Evolutionary conservation across 2,113 vertebrate species (phyloP), one percentile per base, ranked within the genome.

Genomic region (Machaerirhynchus nigripectus): DNA sequence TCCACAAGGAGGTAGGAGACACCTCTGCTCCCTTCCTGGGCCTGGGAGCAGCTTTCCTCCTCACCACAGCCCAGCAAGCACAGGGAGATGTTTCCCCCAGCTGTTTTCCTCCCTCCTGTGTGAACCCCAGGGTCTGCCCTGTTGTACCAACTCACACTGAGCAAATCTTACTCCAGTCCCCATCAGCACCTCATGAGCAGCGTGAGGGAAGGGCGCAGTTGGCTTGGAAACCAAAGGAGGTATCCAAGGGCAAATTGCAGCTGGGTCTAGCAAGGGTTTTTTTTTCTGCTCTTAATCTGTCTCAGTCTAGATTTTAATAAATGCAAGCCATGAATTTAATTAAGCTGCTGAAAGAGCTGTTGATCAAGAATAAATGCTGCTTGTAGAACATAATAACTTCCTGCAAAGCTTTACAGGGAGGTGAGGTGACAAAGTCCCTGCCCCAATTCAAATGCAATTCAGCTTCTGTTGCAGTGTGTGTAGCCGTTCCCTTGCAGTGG

Each of bases 1-100:
- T 99, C 95, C 99, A 99, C 95, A 98, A 99, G 83, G 99, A 99
- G 99, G 99, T 99, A 95, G 97, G 95, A 40, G 94, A 24, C 31
- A 9, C 31, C 17, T 40, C n/a, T 2, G 2, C 33, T 13, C 44
- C n/a, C 30, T 23, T n/a, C 16, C 33, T 22, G 31, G 53, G n/a
- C 31, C 13, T 61, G 67, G 63, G 24, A 57, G 47, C 69, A 31
- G 68, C 39, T 13, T 69, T 40, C 19, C 86, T 40, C n/a, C 87
- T 70, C 15, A 2, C 17, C 15, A 15, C 37, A 56, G 30, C 60
- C 56, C 10, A 2, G 81, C 40, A 61, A 31, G 63, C 10, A 31
- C 37, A 37, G 55, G 52, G 69, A 90, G 52, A 4, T 1, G 16
- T 49, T 52, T 40, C 12, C 68, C n/a, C 18, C 24, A 13, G 39